phyloP scores from a whole-genome alignment of 2,797 vertebrate species.

The Phataginus tricuspis region DNA sequence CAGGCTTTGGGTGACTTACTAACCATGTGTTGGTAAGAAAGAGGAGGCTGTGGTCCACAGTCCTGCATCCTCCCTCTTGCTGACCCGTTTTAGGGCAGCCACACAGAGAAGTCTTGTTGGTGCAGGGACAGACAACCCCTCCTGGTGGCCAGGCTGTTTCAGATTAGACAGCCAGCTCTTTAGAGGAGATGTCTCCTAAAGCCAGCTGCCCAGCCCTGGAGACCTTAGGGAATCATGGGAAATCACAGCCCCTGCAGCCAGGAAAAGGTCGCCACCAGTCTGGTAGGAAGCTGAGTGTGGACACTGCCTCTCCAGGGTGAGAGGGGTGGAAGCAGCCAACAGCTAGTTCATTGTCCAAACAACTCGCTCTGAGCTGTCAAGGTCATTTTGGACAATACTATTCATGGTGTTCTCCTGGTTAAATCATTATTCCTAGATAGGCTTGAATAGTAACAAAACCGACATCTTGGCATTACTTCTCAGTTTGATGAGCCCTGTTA shows the following conservation, averaged over 20 bases:
- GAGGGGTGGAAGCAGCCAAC: neutral
- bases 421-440: neutral
- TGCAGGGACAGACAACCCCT: neutral
- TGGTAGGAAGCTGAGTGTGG: neutral
- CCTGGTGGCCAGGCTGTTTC: neutral
- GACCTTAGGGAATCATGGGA: neutral
- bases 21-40: neutral
- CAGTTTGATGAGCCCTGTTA: neutral
- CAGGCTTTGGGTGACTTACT: neutral
- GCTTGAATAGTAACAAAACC: conserved; percentile 26
- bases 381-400: neutral
- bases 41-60: no score
- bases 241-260: neutral
- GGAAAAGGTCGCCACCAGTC: neutral
- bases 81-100: neutral
- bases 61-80: neutral
- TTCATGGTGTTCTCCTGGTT: neutral
- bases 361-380: neutral
- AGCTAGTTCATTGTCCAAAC: neutral
- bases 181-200: neutral
- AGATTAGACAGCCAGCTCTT: neutral
- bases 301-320: no score
- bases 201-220: neutral
- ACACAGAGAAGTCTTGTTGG: neutral
- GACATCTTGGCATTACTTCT: neutral